Evolutionary conservation across 2,888 invertebrate genomes (phyloP).

Genomic region (Microchrysa polita): DNA sequence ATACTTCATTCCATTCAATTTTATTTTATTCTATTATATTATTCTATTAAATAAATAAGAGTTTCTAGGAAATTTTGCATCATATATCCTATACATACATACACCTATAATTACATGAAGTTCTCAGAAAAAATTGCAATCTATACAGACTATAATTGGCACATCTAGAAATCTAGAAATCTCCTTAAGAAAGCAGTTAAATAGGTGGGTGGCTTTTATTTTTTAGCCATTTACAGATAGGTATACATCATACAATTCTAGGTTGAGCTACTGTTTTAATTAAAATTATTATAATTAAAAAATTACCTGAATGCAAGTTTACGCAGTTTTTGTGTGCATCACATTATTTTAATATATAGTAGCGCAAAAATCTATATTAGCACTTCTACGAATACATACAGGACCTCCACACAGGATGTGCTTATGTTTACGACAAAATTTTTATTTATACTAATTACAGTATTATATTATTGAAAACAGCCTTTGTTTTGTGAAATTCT

Average conservation of each 20-base stretch:
- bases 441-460: too few relatives aligned
- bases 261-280: slow-evolving; percentile 6
- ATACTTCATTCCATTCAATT: too few relatives aligned
- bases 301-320: slow-evolving; percentile 10
- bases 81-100: too few relatives aligned
- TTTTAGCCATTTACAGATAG: not conserved
- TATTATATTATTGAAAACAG: slow-evolving; percentile 41
- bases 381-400: not conserved
- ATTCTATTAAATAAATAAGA: too few relatives aligned
- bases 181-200: slow-evolving; percentile 32
- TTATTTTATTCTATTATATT: too few relatives aligned
- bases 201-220: slow-evolving; percentile 19
- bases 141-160: slow-evolving; percentile 25
- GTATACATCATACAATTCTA: too few relatives aligned
- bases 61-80: too few relatives aligned
- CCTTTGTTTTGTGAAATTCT: slow-evolving; percentile 44
- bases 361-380: slow-evolving; percentile 15
- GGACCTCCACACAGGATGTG: not conserved
- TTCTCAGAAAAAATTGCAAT: slow-evolving; percentile 4
- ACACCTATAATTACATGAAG: slow-evolving; percentile 1
- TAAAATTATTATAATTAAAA: not conserved
- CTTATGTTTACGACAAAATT: not conserved
- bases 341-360: not conserved
- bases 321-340: not conserved
- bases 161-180: slow-evolving; percentile 34